phyloP scores from a whole-genome alignment of 2,888 invertebrate species.

The Acleris sparsana region DNA sequence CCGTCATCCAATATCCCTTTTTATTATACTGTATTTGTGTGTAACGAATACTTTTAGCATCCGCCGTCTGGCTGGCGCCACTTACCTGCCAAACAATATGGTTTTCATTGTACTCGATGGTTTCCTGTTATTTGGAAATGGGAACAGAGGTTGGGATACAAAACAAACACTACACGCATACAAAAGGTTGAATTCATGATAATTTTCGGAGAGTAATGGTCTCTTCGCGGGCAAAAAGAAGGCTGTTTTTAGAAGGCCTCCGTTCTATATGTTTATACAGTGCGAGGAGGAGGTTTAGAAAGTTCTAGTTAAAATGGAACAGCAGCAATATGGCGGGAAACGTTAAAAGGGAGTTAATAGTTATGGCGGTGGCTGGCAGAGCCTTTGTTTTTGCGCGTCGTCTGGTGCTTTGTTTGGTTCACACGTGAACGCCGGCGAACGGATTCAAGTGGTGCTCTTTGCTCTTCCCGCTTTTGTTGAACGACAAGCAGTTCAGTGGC shows the following conservation, averaged over 20 bases:
- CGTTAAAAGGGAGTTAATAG: slow-evolving; percentile 33
- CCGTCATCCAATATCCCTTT: slow-evolving; percentile 40
- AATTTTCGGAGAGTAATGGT: slow-evolving; percentile 14
- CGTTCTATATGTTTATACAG: slow-evolving; percentile 4
- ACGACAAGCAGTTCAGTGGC: slow-evolving; percentile 25
- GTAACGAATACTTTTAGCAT: slow-evolving; percentile 48
- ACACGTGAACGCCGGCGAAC: slow-evolving; percentile 10
- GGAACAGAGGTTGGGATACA: slow-evolving; percentile 56
- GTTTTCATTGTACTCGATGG: slow-evolving; percentile 46
- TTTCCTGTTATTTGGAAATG: slow-evolving; percentile 52
- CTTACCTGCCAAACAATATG: slow-evolving; percentile 48
- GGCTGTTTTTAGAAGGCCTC: slow-evolving; percentile 8
- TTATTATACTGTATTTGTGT: slow-evolving; percentile 46
- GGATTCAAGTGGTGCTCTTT: slow-evolving; percentile 28
- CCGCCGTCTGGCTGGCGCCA: slow-evolving; percentile 38
- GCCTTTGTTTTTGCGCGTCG: slow-evolving; percentile 24
- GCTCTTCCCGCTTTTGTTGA: slow-evolving; percentile 26
- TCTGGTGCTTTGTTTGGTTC: slow-evolving; percentile 26
- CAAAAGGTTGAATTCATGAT: slow-evolving; percentile 11
- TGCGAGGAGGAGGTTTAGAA: slow-evolving; percentile 13
- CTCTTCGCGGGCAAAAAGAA: slow-evolving; percentile 19
- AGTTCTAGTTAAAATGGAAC: slow-evolving; percentile 16
- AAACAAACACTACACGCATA: slow-evolving; percentile 48
- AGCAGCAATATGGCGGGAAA: slow-evolving; percentile 11
- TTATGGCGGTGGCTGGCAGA: slow-evolving; percentile 19